Base-by-base conservation (phyloP, 2,797 vertebrate species). In the Hippocampus kuda region DNA sequence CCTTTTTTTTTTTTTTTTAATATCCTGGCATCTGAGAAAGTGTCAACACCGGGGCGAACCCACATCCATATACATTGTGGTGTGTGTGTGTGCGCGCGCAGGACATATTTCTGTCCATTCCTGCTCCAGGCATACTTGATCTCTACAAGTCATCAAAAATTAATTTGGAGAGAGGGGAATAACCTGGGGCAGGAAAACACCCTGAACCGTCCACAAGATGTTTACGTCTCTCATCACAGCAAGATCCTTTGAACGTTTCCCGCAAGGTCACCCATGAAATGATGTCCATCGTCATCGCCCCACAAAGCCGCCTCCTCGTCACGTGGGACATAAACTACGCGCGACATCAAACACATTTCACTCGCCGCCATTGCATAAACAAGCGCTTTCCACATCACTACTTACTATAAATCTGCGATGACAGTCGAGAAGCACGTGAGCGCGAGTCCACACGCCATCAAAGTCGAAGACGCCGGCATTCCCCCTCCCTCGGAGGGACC, bases 321-420 rank as follows among this genome's bases (percentile, higher is more conserved):
- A 69, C 73, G 70, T 16, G 67, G 27, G 30, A 77, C 69, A 78
- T 80, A 84, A 86, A 83, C 69, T 73, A 68, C 69, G 48, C 68
- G 68, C 18, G 67, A 79, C 80, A 84, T 76, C 72, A 69, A 76
- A 80, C 77, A 80, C 78, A 81, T 84, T 81, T 86, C 60, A 78
- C 84, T 84, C 81, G 76, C 74, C 60, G 12, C 75, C 42, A 66
- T 65, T 38, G 75, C 72, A 79, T 80, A 80, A 77, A 82, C 84
- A 79, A 65, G 65, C 63, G 71, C 70, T 81, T 78, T 75, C 74
- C 66, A 73, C 68, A 79, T 77, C 72, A 67, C 68, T 71, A 65
- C 75, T 79, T 82, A 74, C 74, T 73, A 68, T 84, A 81, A 86
- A 86, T 85, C 74, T 81, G 77, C 77, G 80, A 66, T 78, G 83